Evolutionary conservation across 1,140 invertebrate genomes (phyloP), one percentile per base, ranked within the genome.

Genomic region (Sarcophaga bullata): DNA sequence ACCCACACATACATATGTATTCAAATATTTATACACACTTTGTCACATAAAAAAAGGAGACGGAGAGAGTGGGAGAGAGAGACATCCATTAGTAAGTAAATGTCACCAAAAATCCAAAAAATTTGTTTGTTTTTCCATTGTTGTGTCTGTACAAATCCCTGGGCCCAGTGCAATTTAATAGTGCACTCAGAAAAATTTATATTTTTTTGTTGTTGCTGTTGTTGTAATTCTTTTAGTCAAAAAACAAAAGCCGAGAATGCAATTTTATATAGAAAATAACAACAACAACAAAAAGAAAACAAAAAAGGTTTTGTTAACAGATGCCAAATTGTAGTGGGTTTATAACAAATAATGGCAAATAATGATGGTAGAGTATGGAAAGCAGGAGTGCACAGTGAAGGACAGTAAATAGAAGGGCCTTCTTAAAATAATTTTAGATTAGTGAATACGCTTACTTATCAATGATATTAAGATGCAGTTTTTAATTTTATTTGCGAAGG

Each of bases 281-380:
- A 37, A 37, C 25, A 37, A 37, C 25, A 37, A 37, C 25, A 37
- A 37, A 4, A 37, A 37, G 4, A 37, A 37, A 37, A 37, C 25
- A 37, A 1, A 37, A 10, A 25, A 11, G 9, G 47, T 76, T 78
- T 78, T 78, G 75, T 78, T 78, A 78, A 78, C 75, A 78, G 75
- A 78, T 78, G 75, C 75, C 75, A 78, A 78, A 78, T 78, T 78
- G 75, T 78, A 52, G 75, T 78, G 50, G 75, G 75, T 78, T 78
- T 78, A 50, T 17, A 78, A 78, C 75, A 78, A 78, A 78, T 78
- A 78, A 78, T 78, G 75, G 75, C 50, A 78, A 78, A 78, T 78
- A 49, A 78, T 78, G 75, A 78, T 50, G 48, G 17, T 78, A 8
- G 47, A 76, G 6, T 0, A n/a, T 47, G 73, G n/a, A 15, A 15